Conservation (phyloP, 2,113 vertebrate genomes). For the Corynorhinus townsendii region DNA sequence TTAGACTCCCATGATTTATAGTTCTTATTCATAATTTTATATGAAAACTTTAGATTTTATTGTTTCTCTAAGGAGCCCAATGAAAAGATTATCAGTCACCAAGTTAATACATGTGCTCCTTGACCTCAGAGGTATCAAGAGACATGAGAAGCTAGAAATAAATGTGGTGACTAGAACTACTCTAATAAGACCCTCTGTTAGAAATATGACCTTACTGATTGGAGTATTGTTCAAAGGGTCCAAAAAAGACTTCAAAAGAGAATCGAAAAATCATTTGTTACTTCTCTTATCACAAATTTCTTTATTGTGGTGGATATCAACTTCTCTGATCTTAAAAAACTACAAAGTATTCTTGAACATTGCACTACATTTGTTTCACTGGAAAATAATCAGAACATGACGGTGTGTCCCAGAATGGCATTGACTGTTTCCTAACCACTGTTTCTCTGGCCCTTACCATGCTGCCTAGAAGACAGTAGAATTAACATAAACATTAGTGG, state of each 20-base stretch:
- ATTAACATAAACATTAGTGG: not conserved
- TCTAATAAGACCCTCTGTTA: not conserved
- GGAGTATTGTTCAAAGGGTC: not conserved
- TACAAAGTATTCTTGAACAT: not conserved
- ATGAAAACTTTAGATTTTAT: not conserved
- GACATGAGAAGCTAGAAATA: not conserved
- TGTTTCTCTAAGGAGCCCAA: not conserved
- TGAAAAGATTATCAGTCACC: not conserved
- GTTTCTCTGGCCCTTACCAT: not conserved
- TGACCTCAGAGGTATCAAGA: not conserved
- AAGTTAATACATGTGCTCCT: not conserved
- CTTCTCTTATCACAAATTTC: not conserved
- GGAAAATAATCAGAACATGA: not conserved
- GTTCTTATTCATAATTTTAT: not conserved
- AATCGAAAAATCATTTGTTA: not conserved
- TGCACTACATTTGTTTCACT: not conserved
- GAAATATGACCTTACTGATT: not conserved
- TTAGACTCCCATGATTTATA: not conserved
- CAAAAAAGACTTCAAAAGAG: not conserved
- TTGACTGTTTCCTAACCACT: not conserved
- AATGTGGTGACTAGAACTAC: not conserved
- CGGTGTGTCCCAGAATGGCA: rapidly evolving
- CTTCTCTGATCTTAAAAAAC: not conserved
- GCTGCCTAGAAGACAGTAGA: not conserved
- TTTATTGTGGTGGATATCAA: not conserved